Percentiles rank a stretch among this genome's conserved stretches.
These are phyloP conservation scores for Asarcornis scutulata DNA, from an alignment of 2,113 vertebrate species.

Conservation along the genomic window DNA sequence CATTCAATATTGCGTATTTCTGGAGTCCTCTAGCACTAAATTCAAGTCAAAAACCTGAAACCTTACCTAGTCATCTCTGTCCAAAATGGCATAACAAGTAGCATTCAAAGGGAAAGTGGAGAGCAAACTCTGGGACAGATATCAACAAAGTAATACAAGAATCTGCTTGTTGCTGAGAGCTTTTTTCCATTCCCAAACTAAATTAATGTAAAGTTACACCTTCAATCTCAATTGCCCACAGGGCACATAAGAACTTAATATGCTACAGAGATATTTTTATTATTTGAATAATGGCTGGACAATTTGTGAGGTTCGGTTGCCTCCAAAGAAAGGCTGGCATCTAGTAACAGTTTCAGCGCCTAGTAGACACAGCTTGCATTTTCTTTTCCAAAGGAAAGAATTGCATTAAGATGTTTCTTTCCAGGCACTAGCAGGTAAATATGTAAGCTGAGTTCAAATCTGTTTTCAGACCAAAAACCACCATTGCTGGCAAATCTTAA, in stretches of 20 bases:
- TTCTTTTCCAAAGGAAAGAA: neutral
- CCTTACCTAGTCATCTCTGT: neutral
- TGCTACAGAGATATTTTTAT: neutral
- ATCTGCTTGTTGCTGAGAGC: neutral
- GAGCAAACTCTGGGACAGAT: neutral
- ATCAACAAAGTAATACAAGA: neutral
- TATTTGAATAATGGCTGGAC: neutral
- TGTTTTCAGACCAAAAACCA: fast-evolving
- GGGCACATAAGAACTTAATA: neutral
- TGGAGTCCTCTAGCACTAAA: neutral
- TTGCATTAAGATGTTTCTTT: neutral
- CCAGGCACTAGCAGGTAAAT: neutral
- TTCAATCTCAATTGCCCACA: neutral
- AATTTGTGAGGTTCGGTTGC: neutral
- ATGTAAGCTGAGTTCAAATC: neutral
- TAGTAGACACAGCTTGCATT: neutral
- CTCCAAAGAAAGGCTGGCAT: neutral
- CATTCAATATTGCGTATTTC: neutral
- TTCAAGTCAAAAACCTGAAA: neutral
- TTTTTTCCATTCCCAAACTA: neutral
- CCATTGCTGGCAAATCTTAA: neutral
- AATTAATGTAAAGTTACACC: neutral
- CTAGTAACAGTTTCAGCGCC: neutral
- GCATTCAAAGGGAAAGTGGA: neutral
- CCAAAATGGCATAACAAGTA: neutral